phyloP scores from a whole-genome alignment of 2,113 vertebrate genomes.

The Ammodytes marinus region DNA sequence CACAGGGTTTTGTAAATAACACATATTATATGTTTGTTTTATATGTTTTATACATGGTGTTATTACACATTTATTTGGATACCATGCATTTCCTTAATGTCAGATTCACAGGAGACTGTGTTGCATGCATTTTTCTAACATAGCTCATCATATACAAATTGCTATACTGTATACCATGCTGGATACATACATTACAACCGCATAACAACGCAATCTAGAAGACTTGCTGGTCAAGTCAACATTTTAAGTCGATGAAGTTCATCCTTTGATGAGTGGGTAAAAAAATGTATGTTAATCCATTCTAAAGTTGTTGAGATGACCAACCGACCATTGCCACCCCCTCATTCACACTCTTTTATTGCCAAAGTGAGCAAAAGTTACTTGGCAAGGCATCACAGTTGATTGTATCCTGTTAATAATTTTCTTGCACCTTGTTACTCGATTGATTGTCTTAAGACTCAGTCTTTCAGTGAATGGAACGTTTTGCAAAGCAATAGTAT shows the following conservation, averaged over 20 bases:
- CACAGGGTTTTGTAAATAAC: background rate
- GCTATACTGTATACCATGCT: background rate
- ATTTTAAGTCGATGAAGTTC: too few relatives aligned
- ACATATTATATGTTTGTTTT: background rate
- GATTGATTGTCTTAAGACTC: background rate
- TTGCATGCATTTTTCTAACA: background rate
- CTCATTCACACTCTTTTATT: background rate
- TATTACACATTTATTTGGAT: background rate
- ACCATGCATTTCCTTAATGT: background rate
- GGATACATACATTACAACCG: background rate
- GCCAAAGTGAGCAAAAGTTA: background rate
- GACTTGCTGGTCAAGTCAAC: too few relatives aligned
- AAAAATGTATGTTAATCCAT: background rate
- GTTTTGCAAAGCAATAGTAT: background rate
- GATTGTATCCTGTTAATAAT: slow-evolving; percentile 29
- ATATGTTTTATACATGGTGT: background rate
- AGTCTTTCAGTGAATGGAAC: background rate
- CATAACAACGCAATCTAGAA: background rate
- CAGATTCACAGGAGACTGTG: background rate
- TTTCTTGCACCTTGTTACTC: slow-evolving; percentile 1
- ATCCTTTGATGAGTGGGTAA: too few relatives aligned
- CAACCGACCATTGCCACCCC: background rate
- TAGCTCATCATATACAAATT: background rate
- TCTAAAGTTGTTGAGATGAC: background rate
- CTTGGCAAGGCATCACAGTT: slow-evolving; percentile 17